These are phyloP conservation scores for Forficula auricularia DNA, from an alignment of 1,140 invertebrate genomes.

Conservation along the genomic window DNA sequence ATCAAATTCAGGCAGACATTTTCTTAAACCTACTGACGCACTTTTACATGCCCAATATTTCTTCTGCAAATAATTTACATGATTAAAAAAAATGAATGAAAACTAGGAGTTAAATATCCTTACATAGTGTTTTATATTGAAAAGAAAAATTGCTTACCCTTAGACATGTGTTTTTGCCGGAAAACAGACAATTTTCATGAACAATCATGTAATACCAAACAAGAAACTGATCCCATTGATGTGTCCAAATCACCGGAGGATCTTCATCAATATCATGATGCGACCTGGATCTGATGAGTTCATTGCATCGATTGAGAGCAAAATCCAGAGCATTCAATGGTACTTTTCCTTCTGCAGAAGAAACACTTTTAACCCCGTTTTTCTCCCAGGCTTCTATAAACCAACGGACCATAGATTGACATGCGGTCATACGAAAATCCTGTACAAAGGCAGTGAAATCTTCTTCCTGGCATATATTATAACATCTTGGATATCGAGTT, in stretches of 20 bases:
- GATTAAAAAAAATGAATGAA: background rate
- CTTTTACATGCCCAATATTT: background rate
- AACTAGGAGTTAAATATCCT: background rate
- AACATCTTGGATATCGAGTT: constrained; percentile 71
- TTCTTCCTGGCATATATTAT: constrained; percentile 67
- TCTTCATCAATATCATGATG: constrained; percentile 77
- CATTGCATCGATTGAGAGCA: constrained; percentile 54
- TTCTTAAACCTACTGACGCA: constrained; percentile 26
- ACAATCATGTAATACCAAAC: constrained; percentile 52
- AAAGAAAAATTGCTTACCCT: constrained; percentile 9
- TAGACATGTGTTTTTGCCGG: constrained; percentile 21
- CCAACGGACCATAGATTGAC: constrained; percentile 64
- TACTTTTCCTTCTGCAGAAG: constrained; percentile 40
- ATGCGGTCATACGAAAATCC: constrained; percentile 75
- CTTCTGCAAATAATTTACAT: background rate
- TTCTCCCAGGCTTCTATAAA: constrained; percentile 19
- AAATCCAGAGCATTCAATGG: constrained; percentile 58
- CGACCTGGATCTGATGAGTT: constrained; percentile 51
- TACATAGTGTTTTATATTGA: no score
- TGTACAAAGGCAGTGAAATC: constrained; percentile 76
- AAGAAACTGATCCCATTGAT: constrained; percentile 75
- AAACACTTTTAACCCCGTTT: constrained; percentile 34
- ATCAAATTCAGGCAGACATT: constrained; percentile 52
- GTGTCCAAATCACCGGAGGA: constrained; percentile 46
- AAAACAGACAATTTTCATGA: constrained; percentile 39